Evolutionary conservation across 2,113 vertebrate genomes (phyloP).

Genomic region (Leucoraja erinaceus): DNA sequence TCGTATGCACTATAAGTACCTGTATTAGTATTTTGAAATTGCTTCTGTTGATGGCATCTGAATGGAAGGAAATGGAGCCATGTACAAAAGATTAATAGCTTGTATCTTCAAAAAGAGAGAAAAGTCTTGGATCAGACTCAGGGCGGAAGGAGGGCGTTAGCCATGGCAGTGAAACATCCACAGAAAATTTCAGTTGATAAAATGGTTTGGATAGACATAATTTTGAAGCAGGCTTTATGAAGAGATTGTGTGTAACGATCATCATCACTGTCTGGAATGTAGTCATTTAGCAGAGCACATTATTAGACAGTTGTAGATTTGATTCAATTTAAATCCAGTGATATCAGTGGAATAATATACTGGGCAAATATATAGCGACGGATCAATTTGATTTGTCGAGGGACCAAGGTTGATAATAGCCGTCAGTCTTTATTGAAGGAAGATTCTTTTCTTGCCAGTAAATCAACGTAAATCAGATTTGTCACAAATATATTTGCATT

Average conservation of each 20-base stretch:
- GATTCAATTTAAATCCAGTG: background rate
- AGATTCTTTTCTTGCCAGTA: background rate
- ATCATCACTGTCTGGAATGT: background rate
- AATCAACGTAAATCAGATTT: background rate
- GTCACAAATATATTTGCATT: background rate
- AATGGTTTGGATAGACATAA: background rate
- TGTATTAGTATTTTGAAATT: no score
- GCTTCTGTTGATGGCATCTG: no score
- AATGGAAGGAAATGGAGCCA: no score
- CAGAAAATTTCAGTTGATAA: background rate
- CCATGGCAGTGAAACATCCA: background rate
- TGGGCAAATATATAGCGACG: background rate
- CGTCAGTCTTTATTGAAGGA: background rate
- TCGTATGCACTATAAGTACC: no score
- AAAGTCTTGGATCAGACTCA: background rate
- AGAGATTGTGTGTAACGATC: background rate
- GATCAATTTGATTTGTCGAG: background rate
- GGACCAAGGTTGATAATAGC: background rate
- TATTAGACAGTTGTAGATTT: background rate
- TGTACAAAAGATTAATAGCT: no score
- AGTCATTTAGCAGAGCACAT: background rate
- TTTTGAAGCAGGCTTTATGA: background rate
- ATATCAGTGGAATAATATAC: background rate
- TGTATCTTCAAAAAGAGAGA: background rate
- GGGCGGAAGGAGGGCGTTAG: background rate